Base-by-base conservation (phyloP, 2,797 vertebrate species). In the Chelon labrosus region DNA sequence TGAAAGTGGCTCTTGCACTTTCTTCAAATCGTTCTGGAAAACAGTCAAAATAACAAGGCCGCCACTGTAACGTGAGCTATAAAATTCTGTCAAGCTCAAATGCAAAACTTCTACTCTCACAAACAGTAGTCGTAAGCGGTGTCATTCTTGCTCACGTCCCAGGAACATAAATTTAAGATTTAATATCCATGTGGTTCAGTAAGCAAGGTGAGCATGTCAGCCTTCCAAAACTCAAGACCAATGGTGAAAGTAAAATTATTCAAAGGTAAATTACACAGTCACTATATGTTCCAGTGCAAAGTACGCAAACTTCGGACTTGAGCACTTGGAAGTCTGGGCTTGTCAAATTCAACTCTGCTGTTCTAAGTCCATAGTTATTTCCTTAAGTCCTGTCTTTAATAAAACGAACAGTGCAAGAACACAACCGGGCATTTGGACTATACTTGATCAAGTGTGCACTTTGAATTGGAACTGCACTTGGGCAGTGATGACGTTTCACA, bases 21-120 rank as follows among this genome's bases (percentile, higher is more conserved):
- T 52, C 51, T 65, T 70, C 38, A 70, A 55, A 62, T 57, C 37
- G 68, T 4, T 77, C 42, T 56, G 31, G 53, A 56, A 52, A 57
- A 1, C 9, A 14, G 20, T 39, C 77, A 77, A 50, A 68, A 55
- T 65, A 70, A 64, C 68, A 82, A 67, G 50, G 57, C 65, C 60
- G 49, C 31, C n/a, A 42, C 22, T 39, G 31, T 17, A 58, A 55
- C 37, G 44, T 0, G 0, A 69, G 67, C 35, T 66, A 16, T 50
- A 66, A 14, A 11, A 71, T 35, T 37, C 2, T 39, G 27, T 52
- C 53, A 37, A 9, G 35, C 7, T 56, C 37, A 53, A 74, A 65
- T 47, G 71, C 16, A 4, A 57, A 77, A 65, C 70, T 27, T 75
- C 67, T 55, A 56, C 56, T 56, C 13, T 64, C 52, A 17, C 22